Evolutionary conservation across 2,888 invertebrate species (phyloP).

Genomic region (Beris morrisii): DNA sequence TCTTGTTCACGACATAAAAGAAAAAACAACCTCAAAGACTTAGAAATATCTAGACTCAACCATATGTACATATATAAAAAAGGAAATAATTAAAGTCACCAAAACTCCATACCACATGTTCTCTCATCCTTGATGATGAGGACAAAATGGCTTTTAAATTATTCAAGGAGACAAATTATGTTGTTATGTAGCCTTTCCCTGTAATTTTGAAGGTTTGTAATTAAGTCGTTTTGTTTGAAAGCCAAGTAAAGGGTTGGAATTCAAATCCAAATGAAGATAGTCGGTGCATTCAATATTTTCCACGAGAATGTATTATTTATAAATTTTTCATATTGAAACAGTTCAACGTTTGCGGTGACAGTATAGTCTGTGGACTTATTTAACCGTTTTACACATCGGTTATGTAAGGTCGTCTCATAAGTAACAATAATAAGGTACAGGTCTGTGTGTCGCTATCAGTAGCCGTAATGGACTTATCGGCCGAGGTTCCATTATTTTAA

Average conservation of each 20-base stretch:
- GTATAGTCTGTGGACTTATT: not conserved
- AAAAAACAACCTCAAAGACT: no score
- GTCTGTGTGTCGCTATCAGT: constrained; percentile 1
- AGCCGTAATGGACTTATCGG: constrained; percentile 17
- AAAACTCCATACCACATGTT: no score
- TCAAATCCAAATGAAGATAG: not conserved
- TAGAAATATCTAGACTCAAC: no score
- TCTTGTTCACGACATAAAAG: no score
- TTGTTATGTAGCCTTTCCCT: constrained; percentile 35
- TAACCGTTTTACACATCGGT: not conserved
- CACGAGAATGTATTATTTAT: constrained; percentile 14
- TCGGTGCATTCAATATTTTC: constrained; percentile 15
- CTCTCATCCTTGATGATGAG: no score
- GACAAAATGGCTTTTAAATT: constrained; percentile 36
- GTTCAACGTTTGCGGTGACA: not conserved
- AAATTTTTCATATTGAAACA: constrained; percentile 9
- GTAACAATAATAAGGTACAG: not conserved
- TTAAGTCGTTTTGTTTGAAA: constrained; percentile 37
- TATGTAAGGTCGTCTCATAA: not conserved
- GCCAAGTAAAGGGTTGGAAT: constrained; percentile 14
- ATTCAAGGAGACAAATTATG: constrained; percentile 38
- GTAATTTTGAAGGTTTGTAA: constrained; percentile 36
- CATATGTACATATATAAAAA: no score
- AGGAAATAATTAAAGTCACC: no score
- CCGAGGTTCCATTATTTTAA: constrained; percentile 23